Evolutionary conservation across 2,113 vertebrate genomes (phyloP).

Genomic region (Crotalus tigris): DNA sequence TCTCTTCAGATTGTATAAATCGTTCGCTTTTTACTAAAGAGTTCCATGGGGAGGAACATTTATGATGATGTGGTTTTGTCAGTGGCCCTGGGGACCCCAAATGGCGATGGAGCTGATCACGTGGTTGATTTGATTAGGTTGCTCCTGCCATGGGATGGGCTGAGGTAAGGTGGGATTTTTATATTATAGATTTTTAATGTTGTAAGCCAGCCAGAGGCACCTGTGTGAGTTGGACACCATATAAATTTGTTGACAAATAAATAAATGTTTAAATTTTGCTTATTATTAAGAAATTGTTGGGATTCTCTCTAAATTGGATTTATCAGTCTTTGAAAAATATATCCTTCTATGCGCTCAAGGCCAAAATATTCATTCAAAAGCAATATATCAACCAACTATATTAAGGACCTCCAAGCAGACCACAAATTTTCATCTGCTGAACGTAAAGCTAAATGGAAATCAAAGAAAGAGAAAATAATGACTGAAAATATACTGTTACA

Average conservation of each 20-base stretch:
- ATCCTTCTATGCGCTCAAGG: background rate
- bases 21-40: background rate
- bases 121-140: background rate
- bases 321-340: background rate
- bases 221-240: background rate
- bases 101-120: background rate
- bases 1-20: background rate
- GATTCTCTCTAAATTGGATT: background rate
- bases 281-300: background rate
- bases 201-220: background rate
- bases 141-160: background rate
- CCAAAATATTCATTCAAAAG: background rate
- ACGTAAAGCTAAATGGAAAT: background rate
- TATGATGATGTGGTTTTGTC: background rate
- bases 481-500: constrained; percentile 9
- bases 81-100: background rate
- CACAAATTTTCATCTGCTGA: background rate
- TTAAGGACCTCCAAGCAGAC: background rate
- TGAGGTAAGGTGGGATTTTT: background rate
- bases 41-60: background rate
- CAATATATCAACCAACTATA: background rate
- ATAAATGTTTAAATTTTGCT: background rate
- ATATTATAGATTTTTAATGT: background rate
- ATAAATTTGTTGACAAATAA: background rate
- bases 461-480: background rate